Base-by-base conservation (phyloP, 2,797 vertebrate species). In the Bovichtus variegatus region DNA sequence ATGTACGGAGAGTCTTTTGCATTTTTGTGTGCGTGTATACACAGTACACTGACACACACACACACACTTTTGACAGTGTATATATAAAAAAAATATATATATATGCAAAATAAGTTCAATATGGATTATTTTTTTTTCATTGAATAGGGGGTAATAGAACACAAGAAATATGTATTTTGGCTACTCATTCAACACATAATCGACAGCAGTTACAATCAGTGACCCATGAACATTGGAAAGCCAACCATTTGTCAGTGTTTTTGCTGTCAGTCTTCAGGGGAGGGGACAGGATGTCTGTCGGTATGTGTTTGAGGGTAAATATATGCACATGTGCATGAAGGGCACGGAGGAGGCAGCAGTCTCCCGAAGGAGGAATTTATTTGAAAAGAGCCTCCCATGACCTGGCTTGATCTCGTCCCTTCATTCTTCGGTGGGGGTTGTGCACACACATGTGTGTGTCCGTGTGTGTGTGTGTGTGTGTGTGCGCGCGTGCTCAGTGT, bases 341-440 rank as follows among this genome's bases (percentile, higher is more conserved):
- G 91, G 80, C 86, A 89, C 18, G 11, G 65, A 82, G 78, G 80
- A 89, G 77, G 47, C 81, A 81, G 80, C 76, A 49, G 81, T 83
- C 74, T 90, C 86, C 83, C 74, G 2, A 62, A 85, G 80, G 87
- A 88, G 78, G 83, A 81, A 77, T 89, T 81, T 76, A 78, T 89
- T 79, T 82, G 68, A 71, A 83, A 83, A 86, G 69, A 85, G 71
- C 78, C 75, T 91, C 85, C 80, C 76, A 55, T 91, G 91, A 92
- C 90, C 89, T 61, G 61, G 62, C 84, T 75, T 91, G 84, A 92
- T 89, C 90, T 89, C 5, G n/a, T 63, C 80, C 82, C 82, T 78
- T 59, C 74, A 80, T 78, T 86, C 83, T 74, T 80, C 1, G 0
- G 77, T 60, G 74, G 80, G 81, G 82, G 76, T 36, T 78, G 85